phyloP scores from a whole-genome alignment of 2,797 vertebrate species.

The Taeniopygia guttata region DNA sequence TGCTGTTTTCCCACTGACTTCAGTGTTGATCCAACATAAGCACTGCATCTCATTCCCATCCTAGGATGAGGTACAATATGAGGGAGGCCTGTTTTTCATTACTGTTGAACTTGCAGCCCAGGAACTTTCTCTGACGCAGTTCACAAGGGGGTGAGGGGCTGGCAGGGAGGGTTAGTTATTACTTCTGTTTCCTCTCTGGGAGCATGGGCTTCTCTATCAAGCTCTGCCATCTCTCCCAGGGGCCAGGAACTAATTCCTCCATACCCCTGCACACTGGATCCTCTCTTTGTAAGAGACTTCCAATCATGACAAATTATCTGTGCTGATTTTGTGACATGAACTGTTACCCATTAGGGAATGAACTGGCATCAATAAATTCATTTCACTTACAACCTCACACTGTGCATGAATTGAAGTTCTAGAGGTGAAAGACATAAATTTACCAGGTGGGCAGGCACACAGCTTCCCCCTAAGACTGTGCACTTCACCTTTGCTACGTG shows the following conservation, averaged over 20 bases:
- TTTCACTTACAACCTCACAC: constrained; percentile 58
- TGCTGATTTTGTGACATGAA: constrained; percentile 64
- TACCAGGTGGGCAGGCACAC: constrained; percentile 49
- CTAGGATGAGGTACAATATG: constrained; percentile 26
- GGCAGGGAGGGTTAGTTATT: constrained; percentile 47
- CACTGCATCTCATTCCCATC: constrained; percentile 62
- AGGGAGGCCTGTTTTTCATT: constrained; percentile 73
- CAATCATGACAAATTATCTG: constrained; percentile 64
- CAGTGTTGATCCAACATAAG: constrained; percentile 61
- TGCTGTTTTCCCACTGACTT: constrained; percentile 67
- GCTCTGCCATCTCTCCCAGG: constrained; percentile 1
- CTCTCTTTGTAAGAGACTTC: constrained; percentile 44
- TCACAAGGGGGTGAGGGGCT: constrained; percentile 55
- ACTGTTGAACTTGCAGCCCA: constrained; percentile 48
- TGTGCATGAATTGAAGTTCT: constrained; percentile 27
- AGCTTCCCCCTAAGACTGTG: constrained; percentile 33
- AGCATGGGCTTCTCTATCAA: not conserved
- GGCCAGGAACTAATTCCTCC: constrained; percentile 50
- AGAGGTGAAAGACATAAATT: constrained; percentile 70
- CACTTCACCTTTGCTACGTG: constrained; percentile 18
- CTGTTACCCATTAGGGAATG: constrained; percentile 68
- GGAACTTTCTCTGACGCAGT: constrained; percentile 49
- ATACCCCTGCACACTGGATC: not conserved
- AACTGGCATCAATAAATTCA: constrained; percentile 68
- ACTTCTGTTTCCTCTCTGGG: constrained; percentile 52